phyloP scores from a whole-genome alignment of 2,888 invertebrate genomes.

The Drosophila stalkeri region DNA sequence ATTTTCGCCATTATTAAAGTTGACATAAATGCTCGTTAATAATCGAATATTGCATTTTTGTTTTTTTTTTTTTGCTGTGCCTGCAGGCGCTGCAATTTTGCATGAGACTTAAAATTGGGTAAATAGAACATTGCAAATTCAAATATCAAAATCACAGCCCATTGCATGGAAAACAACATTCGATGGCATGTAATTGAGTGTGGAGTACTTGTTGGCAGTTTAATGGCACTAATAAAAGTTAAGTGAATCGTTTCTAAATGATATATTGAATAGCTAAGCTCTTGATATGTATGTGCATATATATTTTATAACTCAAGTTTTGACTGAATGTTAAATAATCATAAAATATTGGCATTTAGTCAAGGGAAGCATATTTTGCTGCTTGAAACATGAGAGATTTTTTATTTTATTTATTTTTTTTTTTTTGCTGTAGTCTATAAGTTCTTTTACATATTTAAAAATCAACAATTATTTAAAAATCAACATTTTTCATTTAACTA shows the following conservation, averaged over 20 bases:
- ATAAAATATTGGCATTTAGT: neutral
- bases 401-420: too few relatives aligned
- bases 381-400: neutral
- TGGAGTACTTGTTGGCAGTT: neutral
- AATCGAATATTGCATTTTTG: slow-evolving; percentile 2
- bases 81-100: neutral
- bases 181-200: neutral
- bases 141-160: neutral
- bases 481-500: too few relatives aligned
- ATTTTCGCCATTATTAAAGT: neutral
- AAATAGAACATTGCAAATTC: neutral
- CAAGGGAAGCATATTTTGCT: neutral
- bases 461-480: neutral
- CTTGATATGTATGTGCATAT: neutral
- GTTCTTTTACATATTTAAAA: neutral
- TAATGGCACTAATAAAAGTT: neutral
- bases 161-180: neutral
- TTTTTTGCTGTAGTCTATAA: too few relatives aligned
- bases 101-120: neutral
- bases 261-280: neutral
- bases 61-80: neutral
- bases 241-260: neutral
- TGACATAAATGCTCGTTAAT: slow-evolving; percentile 1
- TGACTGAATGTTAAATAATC: neutral
- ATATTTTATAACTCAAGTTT: neutral